Evolutionary conservation across 1,140 invertebrate species (phyloP).

Genomic region (Cherax quadricarinatus): DNA sequence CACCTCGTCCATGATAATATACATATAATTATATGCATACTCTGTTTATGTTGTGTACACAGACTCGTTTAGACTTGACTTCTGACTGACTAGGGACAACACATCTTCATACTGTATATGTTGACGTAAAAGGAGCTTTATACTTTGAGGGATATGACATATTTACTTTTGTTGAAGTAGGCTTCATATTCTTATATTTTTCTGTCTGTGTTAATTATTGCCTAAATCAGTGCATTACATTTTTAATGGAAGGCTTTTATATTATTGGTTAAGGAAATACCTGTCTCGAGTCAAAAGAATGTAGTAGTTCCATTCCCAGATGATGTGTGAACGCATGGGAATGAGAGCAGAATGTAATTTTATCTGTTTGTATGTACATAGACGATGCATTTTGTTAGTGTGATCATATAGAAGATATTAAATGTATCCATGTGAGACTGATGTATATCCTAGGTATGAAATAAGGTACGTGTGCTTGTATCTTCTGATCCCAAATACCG

Average conservation of each 20-base stretch:
- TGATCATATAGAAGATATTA: neutral
- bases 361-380: neutral
- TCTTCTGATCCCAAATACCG: too few relatives aligned
- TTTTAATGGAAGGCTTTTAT: neutral
- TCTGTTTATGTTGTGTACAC: neutral
- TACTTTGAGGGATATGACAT: neutral
- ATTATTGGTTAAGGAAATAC: slow-evolving; percentile 1
- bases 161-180: neutral
- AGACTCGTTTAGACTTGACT: neutral
- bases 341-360: neutral
- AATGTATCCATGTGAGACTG: neutral
- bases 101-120: neutral
- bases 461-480: neutral
- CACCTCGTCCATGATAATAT: neutral
- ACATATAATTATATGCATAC: neutral
- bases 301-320: slow-evolving; percentile 11
- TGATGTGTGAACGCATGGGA: neutral
- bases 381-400: neutral
- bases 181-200: slow-evolving; percentile 24
- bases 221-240: slow-evolving; percentile 28
- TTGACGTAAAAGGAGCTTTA: neutral
- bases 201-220: neutral
- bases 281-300: slow-evolving; percentile 16
- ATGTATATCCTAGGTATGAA: neutral
- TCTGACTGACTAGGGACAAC: neutral